These are phyloP conservation scores for Anguilla pacifica DNA, from an alignment of 2,797 vertebrate species.

Conservation along the genomic window DNA sequence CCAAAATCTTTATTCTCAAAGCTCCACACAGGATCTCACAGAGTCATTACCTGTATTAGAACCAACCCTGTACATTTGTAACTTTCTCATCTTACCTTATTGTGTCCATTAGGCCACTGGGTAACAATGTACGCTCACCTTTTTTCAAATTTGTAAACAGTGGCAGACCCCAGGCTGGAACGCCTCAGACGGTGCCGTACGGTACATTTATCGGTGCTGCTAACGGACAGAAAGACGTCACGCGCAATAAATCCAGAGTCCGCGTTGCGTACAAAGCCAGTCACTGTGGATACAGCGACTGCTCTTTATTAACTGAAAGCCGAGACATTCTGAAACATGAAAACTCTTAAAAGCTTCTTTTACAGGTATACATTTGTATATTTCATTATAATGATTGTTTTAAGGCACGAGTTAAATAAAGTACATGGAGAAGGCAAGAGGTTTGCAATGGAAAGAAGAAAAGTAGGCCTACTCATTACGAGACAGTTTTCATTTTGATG, in stretches of 20 bases:
- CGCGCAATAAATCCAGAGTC: neutral
- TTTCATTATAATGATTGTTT: constrained; percentile 39
- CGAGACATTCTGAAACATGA: constrained; percentile 51
- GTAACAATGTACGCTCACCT: too few relatives aligned
- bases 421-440: constrained; percentile 42
- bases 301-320: constrained; percentile 65
- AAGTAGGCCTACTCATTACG: constrained; percentile 19
- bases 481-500: constrained; percentile 36
- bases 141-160: too few relatives aligned
- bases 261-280: neutral
- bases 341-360: constrained; percentile 36
- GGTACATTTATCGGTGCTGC: too few relatives aligned
- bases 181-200: too few relatives aligned
- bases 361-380: constrained; percentile 28
- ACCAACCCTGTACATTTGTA: too few relatives aligned
- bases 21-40: too few relatives aligned
- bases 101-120: too few relatives aligned
- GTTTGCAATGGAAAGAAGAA: constrained; percentile 18
- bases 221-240: neutral
- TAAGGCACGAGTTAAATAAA: constrained; percentile 71
- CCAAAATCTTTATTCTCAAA: too few relatives aligned
- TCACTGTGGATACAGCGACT: constrained; percentile 49
- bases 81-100: too few relatives aligned
- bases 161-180: too few relatives aligned
- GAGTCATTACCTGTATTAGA: too few relatives aligned